These are phyloP conservation scores for Onychomys arenicola DNA, from an alignment of 2,797 vertebrate species.

Conservation along the genomic window DNA sequence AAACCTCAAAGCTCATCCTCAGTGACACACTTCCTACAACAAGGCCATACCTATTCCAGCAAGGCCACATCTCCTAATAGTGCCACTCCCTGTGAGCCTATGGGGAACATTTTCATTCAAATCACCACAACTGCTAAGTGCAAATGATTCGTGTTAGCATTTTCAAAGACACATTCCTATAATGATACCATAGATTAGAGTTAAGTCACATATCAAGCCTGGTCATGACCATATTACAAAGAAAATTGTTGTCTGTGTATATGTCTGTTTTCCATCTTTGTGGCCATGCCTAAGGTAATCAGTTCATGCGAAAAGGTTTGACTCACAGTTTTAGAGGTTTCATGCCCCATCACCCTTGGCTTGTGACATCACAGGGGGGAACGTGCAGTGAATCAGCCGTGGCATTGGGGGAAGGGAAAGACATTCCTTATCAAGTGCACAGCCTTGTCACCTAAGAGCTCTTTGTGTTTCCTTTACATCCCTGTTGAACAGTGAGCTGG, in stretches of 20 bases:
- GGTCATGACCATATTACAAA: neutral
- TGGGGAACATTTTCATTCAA: neutral
- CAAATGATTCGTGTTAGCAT: neutral
- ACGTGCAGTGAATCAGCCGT: neutral
- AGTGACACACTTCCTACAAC: neutral
- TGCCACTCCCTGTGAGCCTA: neutral
- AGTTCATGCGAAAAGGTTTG: neutral
- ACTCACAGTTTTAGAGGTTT: neutral
- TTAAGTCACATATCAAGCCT: neutral
- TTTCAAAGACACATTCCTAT: slow-evolving; percentile 29
- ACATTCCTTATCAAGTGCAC: neutral
- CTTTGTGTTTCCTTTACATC: neutral
- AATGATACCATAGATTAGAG: neutral
- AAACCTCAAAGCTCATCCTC: neutral
- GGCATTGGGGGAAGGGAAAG: neutral
- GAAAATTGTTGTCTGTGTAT: neutral
- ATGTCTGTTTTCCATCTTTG: neutral
- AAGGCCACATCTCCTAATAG: neutral
- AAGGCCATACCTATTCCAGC: too few species aligned
- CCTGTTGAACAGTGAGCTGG: neutral
- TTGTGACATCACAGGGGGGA: neutral
- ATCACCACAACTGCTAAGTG: neutral
- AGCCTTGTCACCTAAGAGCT: neutral
- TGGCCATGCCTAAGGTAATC: neutral
- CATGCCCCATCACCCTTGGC: neutral